Conservation (phyloP, 2,113 vertebrate genomes). For the Calyptomena viridis region DNA sequence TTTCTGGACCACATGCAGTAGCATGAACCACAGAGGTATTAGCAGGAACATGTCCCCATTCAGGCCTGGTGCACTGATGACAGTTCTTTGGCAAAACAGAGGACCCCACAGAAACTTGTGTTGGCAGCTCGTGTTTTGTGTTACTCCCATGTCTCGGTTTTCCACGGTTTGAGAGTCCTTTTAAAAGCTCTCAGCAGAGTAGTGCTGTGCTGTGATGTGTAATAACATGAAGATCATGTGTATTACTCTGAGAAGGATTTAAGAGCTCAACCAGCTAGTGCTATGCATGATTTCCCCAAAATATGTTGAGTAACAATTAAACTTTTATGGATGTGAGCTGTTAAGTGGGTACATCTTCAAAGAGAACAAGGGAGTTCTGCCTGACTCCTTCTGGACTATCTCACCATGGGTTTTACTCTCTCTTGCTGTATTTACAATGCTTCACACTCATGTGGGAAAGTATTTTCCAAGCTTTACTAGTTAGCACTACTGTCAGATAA, state of each 20-base stretch:
- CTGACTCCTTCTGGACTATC: not conserved
- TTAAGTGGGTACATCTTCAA: not conserved
- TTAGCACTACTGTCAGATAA: not conserved
- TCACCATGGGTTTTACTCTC: not conserved
- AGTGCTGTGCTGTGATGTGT: not conserved
- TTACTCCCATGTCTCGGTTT: not conserved
- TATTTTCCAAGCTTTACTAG: not conserved
- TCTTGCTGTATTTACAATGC: not conserved
- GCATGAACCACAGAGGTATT: conserved; percentile 57
- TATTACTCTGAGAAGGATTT: not conserved
- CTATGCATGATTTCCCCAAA: not conserved
- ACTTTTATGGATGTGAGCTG: not conserved
- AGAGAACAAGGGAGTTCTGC: not conserved
- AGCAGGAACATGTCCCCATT: conserved; percentile 26
- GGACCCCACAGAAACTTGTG: conserved; percentile 63
- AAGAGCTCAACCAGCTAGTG: not conserved
- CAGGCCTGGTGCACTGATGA: conserved; percentile 51
- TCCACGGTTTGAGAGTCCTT: not conserved
- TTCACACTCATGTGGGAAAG: not conserved
- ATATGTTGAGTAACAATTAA: not conserved
- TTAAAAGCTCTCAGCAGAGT: conserved; percentile 10
- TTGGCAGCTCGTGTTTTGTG: not conserved
- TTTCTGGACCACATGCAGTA: conserved; percentile 37
- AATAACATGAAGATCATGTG: not conserved
- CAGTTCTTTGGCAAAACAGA: conserved; percentile 67